Evolutionary conservation across 2,888 invertebrate genomes (phyloP).

Genomic region (Oeneis ivallda): DNA sequence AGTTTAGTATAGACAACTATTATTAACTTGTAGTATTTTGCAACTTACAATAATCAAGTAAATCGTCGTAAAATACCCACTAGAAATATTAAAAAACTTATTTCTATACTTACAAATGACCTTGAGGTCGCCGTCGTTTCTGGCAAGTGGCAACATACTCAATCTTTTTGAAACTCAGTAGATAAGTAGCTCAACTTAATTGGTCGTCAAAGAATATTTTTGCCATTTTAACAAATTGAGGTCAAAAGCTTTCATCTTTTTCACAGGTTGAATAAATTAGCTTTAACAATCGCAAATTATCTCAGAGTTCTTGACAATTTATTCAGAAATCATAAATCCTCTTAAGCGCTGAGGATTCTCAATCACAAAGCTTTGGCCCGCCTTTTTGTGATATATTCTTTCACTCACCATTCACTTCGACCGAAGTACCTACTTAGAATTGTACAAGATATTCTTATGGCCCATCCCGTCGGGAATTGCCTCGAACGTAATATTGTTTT

Average conservation of each 20-base stretch:
- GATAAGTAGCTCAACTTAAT: neutral
- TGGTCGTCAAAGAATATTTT: neutral
- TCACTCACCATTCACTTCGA: constrained; percentile 36
- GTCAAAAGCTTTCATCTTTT: constrained; percentile 20
- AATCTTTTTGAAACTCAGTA: too few relatives aligned
- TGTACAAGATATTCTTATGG: constrained; percentile 38
- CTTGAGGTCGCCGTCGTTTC: too few relatives aligned
- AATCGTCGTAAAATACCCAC: too few relatives aligned
- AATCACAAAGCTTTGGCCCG: constrained; percentile 37
- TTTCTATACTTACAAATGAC: too few relatives aligned
- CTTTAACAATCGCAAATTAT: constrained; percentile 29
- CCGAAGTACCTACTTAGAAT: constrained; percentile 39
- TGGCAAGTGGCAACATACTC: too few relatives aligned
- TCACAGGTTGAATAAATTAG: constrained; percentile 24
- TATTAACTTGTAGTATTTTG: too few relatives aligned
- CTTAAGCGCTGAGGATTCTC: constrained; percentile 33
- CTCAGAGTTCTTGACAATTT: constrained; percentile 29
- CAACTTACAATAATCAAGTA: too few relatives aligned
- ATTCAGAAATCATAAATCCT: constrained; percentile 38
- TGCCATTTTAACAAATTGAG: constrained; percentile 7
- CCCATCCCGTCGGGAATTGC: constrained; percentile 38
- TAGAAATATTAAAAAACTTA: too few relatives aligned
- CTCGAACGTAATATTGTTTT: constrained; percentile 38
- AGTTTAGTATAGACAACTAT: too few relatives aligned
- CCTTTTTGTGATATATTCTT: constrained; percentile 39